Evolutionary conservation across 2,797 vertebrate species (phyloP).

Genomic region (Margarornis squamiger): DNA sequence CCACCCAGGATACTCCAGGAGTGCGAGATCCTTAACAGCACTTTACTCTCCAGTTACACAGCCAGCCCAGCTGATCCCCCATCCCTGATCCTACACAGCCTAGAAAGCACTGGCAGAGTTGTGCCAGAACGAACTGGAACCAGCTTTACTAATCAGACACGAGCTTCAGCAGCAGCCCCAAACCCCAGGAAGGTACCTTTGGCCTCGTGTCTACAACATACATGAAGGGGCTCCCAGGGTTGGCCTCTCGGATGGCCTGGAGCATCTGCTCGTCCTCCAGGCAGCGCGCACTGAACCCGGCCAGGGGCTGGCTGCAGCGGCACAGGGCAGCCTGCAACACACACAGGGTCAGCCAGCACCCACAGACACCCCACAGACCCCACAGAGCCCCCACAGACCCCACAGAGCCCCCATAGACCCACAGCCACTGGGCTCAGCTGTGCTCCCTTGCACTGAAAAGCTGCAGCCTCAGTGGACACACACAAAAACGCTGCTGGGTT

Average conservation of each 20-base stretch:
- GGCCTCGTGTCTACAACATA: slow-evolving; percentile 87
- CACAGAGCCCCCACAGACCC: too few species aligned
- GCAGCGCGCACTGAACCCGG: slow-evolving; percentile 80
- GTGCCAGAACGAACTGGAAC: not conserved
- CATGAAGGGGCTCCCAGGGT: slow-evolving; percentile 80
- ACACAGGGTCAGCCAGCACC: not conserved
- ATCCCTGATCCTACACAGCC: not conserved
- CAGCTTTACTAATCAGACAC: not conserved
- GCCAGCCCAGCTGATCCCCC: rapidly evolving
- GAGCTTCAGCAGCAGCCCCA: not conserved
- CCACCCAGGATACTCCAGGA: not conserved
- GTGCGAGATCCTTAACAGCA: not conserved
- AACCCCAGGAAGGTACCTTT: slow-evolving; percentile 73
- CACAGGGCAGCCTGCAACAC: slow-evolving; percentile 81
- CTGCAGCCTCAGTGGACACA: too few species aligned
- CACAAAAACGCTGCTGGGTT: not conserved
- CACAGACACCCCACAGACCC: not conserved
- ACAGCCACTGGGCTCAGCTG: not conserved
- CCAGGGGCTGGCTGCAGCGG: slow-evolving; percentile 82
- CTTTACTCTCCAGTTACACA: rapidly evolving
- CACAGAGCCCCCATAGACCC: not conserved
- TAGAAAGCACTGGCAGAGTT: not conserved
- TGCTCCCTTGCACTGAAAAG: not conserved
- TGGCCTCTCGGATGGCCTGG: slow-evolving; percentile 79
- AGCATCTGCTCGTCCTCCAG: slow-evolving; percentile 84